phyloP scores from a whole-genome alignment of 1,140 invertebrate genomes.

The Metopolophium dirhodum region DNA sequence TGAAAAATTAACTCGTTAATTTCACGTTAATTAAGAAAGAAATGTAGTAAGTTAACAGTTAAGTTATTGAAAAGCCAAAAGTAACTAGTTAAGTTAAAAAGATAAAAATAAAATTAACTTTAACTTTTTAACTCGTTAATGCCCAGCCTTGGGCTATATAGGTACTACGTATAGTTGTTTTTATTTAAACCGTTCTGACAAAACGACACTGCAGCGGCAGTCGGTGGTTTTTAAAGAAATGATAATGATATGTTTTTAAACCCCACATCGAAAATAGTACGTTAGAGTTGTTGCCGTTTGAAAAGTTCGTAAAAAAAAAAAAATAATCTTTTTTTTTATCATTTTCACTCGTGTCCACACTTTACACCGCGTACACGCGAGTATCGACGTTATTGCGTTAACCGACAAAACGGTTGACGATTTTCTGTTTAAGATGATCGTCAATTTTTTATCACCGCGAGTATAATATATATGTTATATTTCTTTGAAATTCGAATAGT shows the following conservation, averaged over 20 bases:
- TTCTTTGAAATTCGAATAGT: background rate
- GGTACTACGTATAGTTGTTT: no score
- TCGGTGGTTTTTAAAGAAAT: background rate
- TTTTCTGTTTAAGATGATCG: background rate
- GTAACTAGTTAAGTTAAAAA: no score
- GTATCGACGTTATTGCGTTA: background rate
- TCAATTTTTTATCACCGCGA: background rate
- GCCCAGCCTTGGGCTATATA: no score
- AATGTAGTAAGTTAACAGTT: no score
- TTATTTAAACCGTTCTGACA: background rate
- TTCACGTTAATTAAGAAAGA: no score
- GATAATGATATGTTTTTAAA: background rate
- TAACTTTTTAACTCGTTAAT: no score
- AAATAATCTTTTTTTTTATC: no score
- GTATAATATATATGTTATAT: background rate
- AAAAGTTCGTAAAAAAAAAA: background rate
- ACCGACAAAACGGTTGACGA: background rate
- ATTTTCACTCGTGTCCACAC: background rate
- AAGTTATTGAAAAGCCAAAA: no score
- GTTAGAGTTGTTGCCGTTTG: background rate
- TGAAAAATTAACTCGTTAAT: no score
- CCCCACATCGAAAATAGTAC: background rate
- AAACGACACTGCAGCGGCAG: background rate
- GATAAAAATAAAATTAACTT: no score
- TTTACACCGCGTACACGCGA: background rate